Conservation (phyloP, 2,113 vertebrate species). For the western clawed frog (Xenopus tropicalis) region UCB_Xtro_10.0 CM004445.2:118247001-118247500, state of each 20-base stretch:
- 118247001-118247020: constrained; percentile 34
- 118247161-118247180: not conserved
- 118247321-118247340: not conserved
- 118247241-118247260: constrained; percentile 15
- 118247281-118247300: not conserved
- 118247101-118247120: constrained; percentile 11
- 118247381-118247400: constrained; percentile 72
- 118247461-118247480: no score
- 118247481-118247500: no score
- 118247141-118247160: constrained; percentile 22
- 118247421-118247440: no score
- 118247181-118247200: not conserved
- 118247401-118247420: not conserved
- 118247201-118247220: constrained; percentile 2
- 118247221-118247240: not conserved
- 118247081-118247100: not conserved
- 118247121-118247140: constrained; percentile 7
- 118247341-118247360: constrained; percentile 48
- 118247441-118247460: no score
- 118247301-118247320: constrained; percentile 9
- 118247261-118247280: constrained; percentile 15
- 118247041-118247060: constrained; percentile 8
- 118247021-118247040: not conserved
- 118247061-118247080: constrained; percentile 8
- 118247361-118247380: constrained; percentile 65